Base-by-base conservation (phyloP, 1,140 invertebrate species). In the Orius laevigatus region DNA sequence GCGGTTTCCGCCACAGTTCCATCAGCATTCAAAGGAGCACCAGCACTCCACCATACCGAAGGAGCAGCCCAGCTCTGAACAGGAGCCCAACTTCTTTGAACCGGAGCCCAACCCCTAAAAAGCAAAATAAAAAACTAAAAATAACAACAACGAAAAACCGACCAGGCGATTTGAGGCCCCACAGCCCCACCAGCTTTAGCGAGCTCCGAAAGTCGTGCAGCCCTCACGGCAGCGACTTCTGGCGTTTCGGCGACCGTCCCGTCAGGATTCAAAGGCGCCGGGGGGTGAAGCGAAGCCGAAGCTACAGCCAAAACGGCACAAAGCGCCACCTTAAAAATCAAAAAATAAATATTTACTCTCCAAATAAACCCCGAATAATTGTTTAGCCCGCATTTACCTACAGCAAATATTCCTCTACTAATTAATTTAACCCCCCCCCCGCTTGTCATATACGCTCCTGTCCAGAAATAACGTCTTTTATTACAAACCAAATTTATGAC, bases 1-100 rank as follows among this genome's bases (percentile, higher is more conserved):
- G 67, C 66, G 1, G 72, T 72, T 49, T 74, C 72, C 3, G 69
- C 59, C 41, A 75, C 70, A 40, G 70, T 68, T 42, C 73, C 73
- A 54, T 75, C 72, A 25, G 25, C 25, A 25, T 25, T 25, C 25
- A 25, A 25, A 25, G 25, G 25, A 25, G 25, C 25, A 4, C 25
- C 25, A 25, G 25, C 25, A 8, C 25, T 25, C 25, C 25, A 25
- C 25, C 25, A 25, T 25, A 25, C 25, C 8, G 31, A 67, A 66
- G 14, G 71, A 71, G 1, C 72, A 31, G 32, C 19, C 2, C 8
- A 35, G 35, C n/a, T 45, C 15, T 25, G 25, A 25, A 25, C 25
- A 25, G 25, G 25, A 8, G 25, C 25, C 25, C 25, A 25, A 25
- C 25, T 25, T 25, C n/a, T 45, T 15, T 25, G 25, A 25, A 25